Conservation (phyloP, 1,140 invertebrate genomes). For the Papilio glaucus region DNA sequence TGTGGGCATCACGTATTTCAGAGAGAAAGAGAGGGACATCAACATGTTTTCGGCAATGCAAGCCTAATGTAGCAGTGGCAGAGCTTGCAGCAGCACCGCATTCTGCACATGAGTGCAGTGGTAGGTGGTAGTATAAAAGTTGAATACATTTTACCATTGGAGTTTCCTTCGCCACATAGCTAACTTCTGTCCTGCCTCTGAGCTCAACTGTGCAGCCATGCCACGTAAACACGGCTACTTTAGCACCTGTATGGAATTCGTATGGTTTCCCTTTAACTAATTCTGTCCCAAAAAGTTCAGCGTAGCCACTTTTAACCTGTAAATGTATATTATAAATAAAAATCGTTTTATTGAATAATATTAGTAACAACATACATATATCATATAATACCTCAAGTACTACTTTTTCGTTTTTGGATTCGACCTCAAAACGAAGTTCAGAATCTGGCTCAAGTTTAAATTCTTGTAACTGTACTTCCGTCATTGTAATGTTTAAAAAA, state of each 20-base stretch:
- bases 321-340: slow-evolving; percentile 47
- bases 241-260: slow-evolving; percentile 94
- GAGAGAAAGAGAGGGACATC: no score
- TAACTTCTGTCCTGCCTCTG: slow-evolving; percentile 94
- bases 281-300: slow-evolving; percentile 99
- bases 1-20: no score
- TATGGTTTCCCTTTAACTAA: slow-evolving; percentile 97
- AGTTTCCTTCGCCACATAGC: slow-evolving; percentile 97
- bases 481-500: slow-evolving; percentile 57
- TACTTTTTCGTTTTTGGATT: slow-evolving; percentile 93
- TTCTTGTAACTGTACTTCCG: slow-evolving; percentile 86
- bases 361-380: slow-evolving; percentile 13
- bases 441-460: slow-evolving; percentile 94
- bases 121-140: neutral
- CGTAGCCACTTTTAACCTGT: slow-evolving; percentile 93
- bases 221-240: slow-evolving; percentile 98
- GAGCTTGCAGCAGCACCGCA: no score
- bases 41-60: no score
- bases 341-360: slow-evolving; percentile 18
- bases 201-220: slow-evolving; percentile 95
- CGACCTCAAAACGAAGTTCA: slow-evolving; percentile 97
- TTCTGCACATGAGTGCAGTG: no score
- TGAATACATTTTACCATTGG: slow-evolving; percentile 90
- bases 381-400: slow-evolving; percentile 88
- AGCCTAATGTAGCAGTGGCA: no score